Conservation (phyloP, 64 coral and sea anemone species). For the Anthopleura sola region DNA sequence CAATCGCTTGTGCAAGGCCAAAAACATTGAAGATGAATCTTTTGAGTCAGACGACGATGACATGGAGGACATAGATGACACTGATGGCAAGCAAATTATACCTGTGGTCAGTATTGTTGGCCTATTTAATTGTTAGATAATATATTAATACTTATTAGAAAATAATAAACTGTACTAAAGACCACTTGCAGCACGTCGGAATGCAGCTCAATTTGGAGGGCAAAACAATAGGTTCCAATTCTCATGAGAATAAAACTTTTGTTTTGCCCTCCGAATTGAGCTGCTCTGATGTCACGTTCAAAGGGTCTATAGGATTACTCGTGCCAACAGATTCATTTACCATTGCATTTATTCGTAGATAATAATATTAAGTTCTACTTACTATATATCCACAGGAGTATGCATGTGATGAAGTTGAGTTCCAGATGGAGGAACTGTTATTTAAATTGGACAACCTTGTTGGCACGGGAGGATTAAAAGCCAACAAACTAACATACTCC, state of each 20-base stretch:
- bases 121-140: not conserved
- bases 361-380: not conserved
- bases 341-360: not conserved
- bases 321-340: too few relatives aligned
- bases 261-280: too few relatives aligned
- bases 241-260: too few relatives aligned
- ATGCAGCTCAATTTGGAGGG: too few relatives aligned
- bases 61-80: not conserved
- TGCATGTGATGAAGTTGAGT: conserved; percentile 46
- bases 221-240: too few relatives aligned
- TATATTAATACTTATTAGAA: not conserved
- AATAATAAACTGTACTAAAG: too few relatives aligned
- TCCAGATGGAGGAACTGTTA: conserved; percentile 43
- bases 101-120: not conserved
- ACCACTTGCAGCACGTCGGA: too few relatives aligned
- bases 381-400: conserved; percentile 29
- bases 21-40: not conserved
- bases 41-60: conserved; percentile 4
- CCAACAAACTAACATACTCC: not conserved
- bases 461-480: conserved; percentile 9
- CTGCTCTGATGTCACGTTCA: too few relatives aligned
- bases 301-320: too few relatives aligned
- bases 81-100: conserved; percentile 1
- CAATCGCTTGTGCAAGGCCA: not conserved
- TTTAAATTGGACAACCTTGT: conserved; percentile 27